Base-by-base conservation (phyloP, 2,113 vertebrate genomes). In the Microcebus murinus region DNA sequence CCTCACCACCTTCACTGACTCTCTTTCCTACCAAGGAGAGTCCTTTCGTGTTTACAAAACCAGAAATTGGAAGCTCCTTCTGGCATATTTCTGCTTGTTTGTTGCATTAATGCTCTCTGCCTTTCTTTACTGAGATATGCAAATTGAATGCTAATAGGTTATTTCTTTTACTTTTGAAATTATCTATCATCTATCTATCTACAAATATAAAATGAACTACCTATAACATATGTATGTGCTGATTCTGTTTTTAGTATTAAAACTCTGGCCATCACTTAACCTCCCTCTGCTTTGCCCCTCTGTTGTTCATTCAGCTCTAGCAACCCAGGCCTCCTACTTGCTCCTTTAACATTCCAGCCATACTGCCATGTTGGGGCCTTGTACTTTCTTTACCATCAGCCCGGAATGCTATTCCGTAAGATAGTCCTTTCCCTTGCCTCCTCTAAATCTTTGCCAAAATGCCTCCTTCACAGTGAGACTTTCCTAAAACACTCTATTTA, bases 171-270 rank as follows among this genome's bases (percentile, higher is more conserved):
- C 21, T 79, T 82, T 87, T 87, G 29, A 77, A 83, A 59, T 70
- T 70, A 45, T 39, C 63, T 82, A 7, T 18, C 25, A 39, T 50
- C 59, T 45, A 18, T 8, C 6, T n/a, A 79, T 55, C 50, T 73
- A 93, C n/a, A 93, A 71, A 61, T 79, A 45, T 39, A 77, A 82
- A 96, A 88, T 45, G 11, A 95, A 67, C 11, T 74, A 45, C 7
- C 63, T 80, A 11, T 42, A 50, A 63, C 15, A 52, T 25, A 39
- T 39, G 34, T 9, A 57, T 42, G 42, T 27, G 52, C 25, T 31
- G 4, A n/a, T 70, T 79, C 45, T 87, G n/a, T 8, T 93, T 90
- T 88, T 77, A 61, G 21, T 77, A 55, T 67, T 93, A 57, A 71
- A 65, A 39, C 21, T 36, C 27, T 63, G 36, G 8, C 36, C 70